phyloP scores from a whole-genome alignment of 2,113 vertebrate species.

The Pelobates fuscus region DNA sequence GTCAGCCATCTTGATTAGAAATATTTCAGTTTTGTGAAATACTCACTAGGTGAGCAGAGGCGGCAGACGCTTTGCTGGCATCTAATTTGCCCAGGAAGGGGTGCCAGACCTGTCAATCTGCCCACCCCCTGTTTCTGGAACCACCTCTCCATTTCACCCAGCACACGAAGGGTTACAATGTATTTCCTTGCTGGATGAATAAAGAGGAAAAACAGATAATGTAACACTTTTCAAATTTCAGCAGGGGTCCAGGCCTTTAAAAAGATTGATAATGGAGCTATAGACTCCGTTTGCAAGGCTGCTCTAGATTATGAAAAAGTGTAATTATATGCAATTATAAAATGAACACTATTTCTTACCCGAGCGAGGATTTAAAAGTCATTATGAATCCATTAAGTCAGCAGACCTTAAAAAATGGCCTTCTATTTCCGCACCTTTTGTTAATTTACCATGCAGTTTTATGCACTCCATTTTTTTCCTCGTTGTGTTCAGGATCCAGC shows the following conservation, averaged over 20 bases:
- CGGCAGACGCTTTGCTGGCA: too few species aligned
- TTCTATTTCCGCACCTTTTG: slow-evolving; percentile 72
- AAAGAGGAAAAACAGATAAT: not conserved
- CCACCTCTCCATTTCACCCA: too few species aligned
- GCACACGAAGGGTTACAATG: not conserved
- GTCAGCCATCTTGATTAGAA: too few species aligned
- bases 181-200: not conserved
- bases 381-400: slow-evolving; percentile 84
- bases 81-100: too few species aligned
- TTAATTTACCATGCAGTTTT: slow-evolving; percentile 65
- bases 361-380: slow-evolving; percentile 80
- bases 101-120: too few species aligned
- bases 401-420: slow-evolving; percentile 81
- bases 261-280: slow-evolving; percentile 79
- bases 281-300: slow-evolving; percentile 73
- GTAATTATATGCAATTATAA: slow-evolving; percentile 84
- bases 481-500: slow-evolving; percentile 25
- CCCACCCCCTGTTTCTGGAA: too few species aligned
- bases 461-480: slow-evolving; percentile 37
- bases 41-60: too few species aligned
- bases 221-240: slow-evolving; percentile 56
- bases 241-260: slow-evolving; percentile 71
- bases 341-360: slow-evolving; percentile 80
- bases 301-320: slow-evolving; percentile 76
- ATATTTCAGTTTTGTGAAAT: too few species aligned